phyloP scores from a whole-genome alignment of 2,888 invertebrate genomes.

The Nemotelus pantherinus region DNA sequence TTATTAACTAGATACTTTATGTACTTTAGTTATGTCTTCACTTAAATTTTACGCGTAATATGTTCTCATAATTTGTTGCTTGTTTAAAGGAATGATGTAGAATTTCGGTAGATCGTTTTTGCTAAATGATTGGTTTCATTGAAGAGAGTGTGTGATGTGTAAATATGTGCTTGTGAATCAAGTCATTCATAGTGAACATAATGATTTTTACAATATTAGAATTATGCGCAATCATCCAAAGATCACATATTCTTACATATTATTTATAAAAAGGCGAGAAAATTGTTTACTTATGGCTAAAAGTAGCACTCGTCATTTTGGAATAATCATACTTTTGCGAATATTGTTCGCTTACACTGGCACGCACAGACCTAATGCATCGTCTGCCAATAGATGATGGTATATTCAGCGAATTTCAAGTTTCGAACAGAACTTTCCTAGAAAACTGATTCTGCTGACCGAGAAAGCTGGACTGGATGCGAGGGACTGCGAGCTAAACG shows the following conservation, averaged over 20 bases:
- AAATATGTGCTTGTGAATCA: constrained; percentile 9
- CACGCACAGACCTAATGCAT: neutral
- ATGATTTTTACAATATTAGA: constrained; percentile 32
- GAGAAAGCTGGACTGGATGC: constrained; percentile 95
- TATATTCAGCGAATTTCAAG: neutral
- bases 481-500: constrained; percentile 96
- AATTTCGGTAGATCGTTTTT: constrained; percentile 32
- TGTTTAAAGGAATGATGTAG: constrained; percentile 36
- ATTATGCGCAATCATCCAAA: constrained; percentile 30
- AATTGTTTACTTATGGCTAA: constrained; percentile 38
- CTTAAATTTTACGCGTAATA: constrained; percentile 24
- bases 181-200: constrained; percentile 19
- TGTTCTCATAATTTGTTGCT: constrained; percentile 17
- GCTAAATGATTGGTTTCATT: constrained; percentile 17
- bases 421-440: constrained; percentile 61
- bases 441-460: constrained; percentile 96
- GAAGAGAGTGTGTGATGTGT: constrained; percentile 12
- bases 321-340: constrained; percentile 1
- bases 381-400: neutral
- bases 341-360: neutral
- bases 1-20: constrained; percentile 37
- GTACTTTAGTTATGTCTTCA: constrained; percentile 43
- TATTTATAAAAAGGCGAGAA: constrained; percentile 42
- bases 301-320: constrained; percentile 33
- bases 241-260: constrained; percentile 27